Conservation (phyloP, 2,888 invertebrate species). For the Sinelater perroti region DNA sequence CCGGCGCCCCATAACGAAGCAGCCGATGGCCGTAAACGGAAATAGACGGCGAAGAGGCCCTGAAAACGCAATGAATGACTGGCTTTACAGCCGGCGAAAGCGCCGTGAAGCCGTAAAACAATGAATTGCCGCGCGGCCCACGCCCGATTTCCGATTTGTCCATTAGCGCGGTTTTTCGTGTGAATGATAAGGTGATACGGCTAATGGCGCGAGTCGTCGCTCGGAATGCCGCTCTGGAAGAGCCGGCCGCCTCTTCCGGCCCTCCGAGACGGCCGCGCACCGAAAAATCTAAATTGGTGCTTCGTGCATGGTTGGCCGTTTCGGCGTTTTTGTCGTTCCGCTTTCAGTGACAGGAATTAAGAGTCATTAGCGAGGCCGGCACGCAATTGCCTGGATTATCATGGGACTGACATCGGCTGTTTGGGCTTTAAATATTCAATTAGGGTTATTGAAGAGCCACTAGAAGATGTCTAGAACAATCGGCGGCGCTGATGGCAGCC, state of each 20-base stretch:
- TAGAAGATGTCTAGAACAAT: too few relatives aligned
- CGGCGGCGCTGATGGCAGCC: too few relatives aligned
- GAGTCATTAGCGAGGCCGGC: neutral
- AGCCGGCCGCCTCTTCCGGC: constrained; percentile 7
- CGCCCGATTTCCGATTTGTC: neutral
- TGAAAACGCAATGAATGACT: neutral
- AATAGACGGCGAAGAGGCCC: neutral
- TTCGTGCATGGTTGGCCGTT: neutral
- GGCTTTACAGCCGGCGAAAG: neutral
- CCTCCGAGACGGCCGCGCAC: neutral
- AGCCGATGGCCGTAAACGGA: too few relatives aligned
- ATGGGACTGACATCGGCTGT: constrained; percentile 1
- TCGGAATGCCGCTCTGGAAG: constrained; percentile 34
- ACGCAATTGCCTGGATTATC: constrained; percentile 3
- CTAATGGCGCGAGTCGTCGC: constrained; percentile 33
- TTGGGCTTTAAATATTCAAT: too few relatives aligned
- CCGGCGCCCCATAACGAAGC: too few relatives aligned
- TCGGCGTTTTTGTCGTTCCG: constrained; percentile 1
- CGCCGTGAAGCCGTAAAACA: constrained; percentile 6
- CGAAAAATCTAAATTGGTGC: constrained; percentile 13
- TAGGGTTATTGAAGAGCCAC: too few relatives aligned
- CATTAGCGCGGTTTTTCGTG: neutral
- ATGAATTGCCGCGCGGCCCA: constrained; percentile 8
- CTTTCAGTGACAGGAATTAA: constrained; percentile 7
- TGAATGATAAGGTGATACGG: constrained; percentile 34